Evolutionary conservation across 2,797 vertebrate genomes (phyloP), one percentile per base, ranked within the genome.

Genomic region (Micropoecilia bifurca): DNA sequence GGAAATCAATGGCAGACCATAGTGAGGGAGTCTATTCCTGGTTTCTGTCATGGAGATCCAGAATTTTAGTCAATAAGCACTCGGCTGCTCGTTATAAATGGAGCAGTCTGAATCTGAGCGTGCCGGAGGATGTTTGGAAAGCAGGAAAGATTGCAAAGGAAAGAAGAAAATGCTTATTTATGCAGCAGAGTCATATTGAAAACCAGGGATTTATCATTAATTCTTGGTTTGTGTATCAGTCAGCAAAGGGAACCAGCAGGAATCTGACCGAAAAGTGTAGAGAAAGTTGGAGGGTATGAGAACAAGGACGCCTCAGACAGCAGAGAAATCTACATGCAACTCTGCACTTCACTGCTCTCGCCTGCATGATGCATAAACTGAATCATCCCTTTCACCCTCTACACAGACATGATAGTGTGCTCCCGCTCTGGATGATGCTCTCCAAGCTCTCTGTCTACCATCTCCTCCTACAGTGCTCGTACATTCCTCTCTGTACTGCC

Each of bases 301-400:
- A 92, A 94, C 93, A 93, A 91, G 90, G 90, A 76, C 76, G 83
- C 88, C 88, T 91, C 91, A 93, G 92, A 95, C 89, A 85, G 87
- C 90, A 71, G 55, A 72, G 92, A 86, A 87, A 95, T 93, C 93
- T 91, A 93, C 87, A 95, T 94, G 90, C 90, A 91, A 85, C 91
- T 88, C 85, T 85, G 87, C 88, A 90, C 90, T 88, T 87, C 90
- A 78, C 85, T 63, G 75, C 91, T 92, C 92, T 92, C 90, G 90
- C 87, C 89, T 90, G 82, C 89, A 86, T 91, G 82, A 90, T 88
- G 90, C 90, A 94, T 91, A 83, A 90, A 88, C 87, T 95, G 89
- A 94, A 94, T 95, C 93, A 94, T 92, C 90, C 90, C 92, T 92
- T 93, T 95, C 90, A 93, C 87, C 91, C 85, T 78, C 84, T 53